Conservation (phyloP, 2,797 vertebrate genomes). For the Sebastes reedi region DNA sequence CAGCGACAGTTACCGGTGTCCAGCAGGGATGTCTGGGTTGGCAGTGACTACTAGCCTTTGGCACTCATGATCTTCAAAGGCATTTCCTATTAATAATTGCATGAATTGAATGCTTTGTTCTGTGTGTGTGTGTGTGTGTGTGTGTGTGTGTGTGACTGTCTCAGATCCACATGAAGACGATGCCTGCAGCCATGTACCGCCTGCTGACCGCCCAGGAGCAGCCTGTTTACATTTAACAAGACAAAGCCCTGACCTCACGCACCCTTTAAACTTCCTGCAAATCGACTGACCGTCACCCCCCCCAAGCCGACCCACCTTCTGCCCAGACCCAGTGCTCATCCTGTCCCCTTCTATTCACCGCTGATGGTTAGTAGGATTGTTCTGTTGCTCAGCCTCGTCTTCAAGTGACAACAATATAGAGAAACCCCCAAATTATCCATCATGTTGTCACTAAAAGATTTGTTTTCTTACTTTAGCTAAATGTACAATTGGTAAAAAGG, state of each 20-base stretch:
- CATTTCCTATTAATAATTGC: neutral
- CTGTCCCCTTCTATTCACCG: neutral
- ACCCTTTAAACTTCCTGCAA: slow-evolving; percentile 15
- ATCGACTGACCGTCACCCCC: neutral
- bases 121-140: slow-evolving; percentile 1
- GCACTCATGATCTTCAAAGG: neutral
- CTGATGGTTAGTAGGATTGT: slow-evolving; percentile 1
- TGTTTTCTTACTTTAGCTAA: neutral
- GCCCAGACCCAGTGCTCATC: neutral
- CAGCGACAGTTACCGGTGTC: neutral
- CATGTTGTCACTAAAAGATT: neutral
- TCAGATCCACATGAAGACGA: slow-evolving; percentile 99
- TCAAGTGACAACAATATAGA: neutral
- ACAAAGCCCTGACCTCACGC: slow-evolving; percentile 39
- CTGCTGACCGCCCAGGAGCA: slow-evolving; percentile 96
- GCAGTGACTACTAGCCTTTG: neutral
- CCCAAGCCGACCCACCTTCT: neutral
- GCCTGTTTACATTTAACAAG: slow-evolving; percentile 83
- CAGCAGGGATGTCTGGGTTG: neutral
- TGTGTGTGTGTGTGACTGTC: slow-evolving; percentile 5
- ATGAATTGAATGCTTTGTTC: neutral
- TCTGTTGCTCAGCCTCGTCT: neutral
- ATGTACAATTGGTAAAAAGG: neutral
- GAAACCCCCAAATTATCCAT: neutral
- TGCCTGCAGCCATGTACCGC: slow-evolving; percentile 99